Base-by-base conservation (phyloP, 2,888 invertebrate species). In the Ornithoptera priamus region DNA sequence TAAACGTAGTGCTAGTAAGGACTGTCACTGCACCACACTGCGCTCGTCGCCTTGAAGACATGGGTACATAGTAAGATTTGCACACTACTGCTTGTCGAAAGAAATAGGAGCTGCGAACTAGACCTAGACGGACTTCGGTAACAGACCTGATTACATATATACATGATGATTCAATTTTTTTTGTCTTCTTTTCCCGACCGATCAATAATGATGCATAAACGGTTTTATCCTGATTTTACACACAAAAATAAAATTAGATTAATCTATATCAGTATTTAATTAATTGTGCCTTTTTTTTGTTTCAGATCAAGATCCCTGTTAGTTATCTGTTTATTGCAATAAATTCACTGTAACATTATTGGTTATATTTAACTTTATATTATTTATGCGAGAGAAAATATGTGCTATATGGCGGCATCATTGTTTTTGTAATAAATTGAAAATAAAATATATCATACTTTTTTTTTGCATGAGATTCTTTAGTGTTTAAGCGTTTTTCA, bases 111-210 rank as follows among this genome's bases (percentile, higher is more conserved):
- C 30, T 30, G 30, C 30, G 30, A 5, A 30, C 5, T 30, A 30
- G 30, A 30, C 30, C 39, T 39, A 10, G 39, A 39, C 39, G 1
- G 39, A 10, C 39, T 39, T 10, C 7, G 39, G 39, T 10, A 39
- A 39, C 8, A 39, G 8, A 39, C 39, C 39, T 39, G 10, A 8
- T 10, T 10, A 8, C 39, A 8, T 50, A 50, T 50, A 50, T 17
- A 50, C 17, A 81, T 87, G 86, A 86, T 87, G 86, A 86, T 79
- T 79, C 20, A 67, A 68, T 30, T 30, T 30, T 70, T 74, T 84
- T 88, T 88, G 90, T 90, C 91, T 90, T 90, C 90, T 91, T 91
- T 90, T 91, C 90, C 90, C 90, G 89, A 86, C 91, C 86, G 90
- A 91, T 76, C 75, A 74, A 90, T 88, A 86, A 78, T 86, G 85